Conservation (phyloP, 2,888 invertebrate genomes). For the Nomada hirtipes region DNA sequence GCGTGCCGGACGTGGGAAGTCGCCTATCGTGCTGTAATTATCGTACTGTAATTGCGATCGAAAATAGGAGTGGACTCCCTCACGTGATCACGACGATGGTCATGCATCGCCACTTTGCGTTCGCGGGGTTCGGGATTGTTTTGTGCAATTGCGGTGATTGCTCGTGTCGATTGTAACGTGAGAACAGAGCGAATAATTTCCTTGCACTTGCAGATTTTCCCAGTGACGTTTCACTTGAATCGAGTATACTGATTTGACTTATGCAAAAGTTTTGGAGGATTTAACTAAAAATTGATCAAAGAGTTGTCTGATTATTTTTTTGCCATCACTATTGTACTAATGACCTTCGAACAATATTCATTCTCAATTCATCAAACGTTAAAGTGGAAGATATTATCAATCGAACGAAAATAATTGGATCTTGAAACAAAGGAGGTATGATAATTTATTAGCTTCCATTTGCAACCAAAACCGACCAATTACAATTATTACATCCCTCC, state of each 20-base stretch:
- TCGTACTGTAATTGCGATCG: constrained; percentile 64
- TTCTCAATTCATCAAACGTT: too few relatives aligned
- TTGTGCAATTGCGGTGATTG: constrained; percentile 6
- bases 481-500: not conserved
- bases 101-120: constrained; percentile 36
- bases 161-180: constrained; percentile 4
- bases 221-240: not conserved
- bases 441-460: not conserved
- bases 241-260: not conserved
- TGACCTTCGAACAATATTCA: too few relatives aligned
- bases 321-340: too few relatives aligned
- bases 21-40: constrained; percentile 71
- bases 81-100: constrained; percentile 52
- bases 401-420: not conserved
- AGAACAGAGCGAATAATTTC: constrained; percentile 1
- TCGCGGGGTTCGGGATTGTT: constrained; percentile 22
- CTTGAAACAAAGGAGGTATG: not conserved
- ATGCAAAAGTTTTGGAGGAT: too few relatives aligned
- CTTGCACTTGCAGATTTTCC: not conserved
- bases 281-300: too few relatives aligned
- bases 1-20: constrained; percentile 80
- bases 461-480: not conserved
- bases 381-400: too few relatives aligned
- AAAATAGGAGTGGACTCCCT: constrained; percentile 67
- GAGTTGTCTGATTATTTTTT: too few relatives aligned